Evolutionary conservation across 2,888 invertebrate genomes (phyloP).

Genomic region (Mythimna impura): DNA sequence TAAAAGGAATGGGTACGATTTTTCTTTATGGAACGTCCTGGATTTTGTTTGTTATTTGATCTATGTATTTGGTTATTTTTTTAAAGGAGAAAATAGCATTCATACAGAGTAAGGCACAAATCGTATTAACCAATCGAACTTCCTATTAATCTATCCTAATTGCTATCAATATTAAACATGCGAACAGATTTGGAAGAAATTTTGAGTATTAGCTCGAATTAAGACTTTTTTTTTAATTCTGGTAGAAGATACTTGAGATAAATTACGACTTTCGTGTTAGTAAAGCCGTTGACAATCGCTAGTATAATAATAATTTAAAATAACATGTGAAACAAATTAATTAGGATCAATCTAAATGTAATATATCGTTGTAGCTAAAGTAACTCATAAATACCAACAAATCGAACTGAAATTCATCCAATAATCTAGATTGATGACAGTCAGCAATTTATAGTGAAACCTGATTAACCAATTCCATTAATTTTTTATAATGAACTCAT

Average conservation of each 20-base stretch:
- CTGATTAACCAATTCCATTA: conserved; percentile 13
- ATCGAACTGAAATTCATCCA: conserved; percentile 30
- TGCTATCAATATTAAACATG: too few relatives aligned
- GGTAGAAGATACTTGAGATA: too few relatives aligned
- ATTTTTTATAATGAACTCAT: conserved; percentile 25
- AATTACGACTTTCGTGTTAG: too few relatives aligned
- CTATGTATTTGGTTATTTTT: neutral
- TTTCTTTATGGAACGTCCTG: neutral
- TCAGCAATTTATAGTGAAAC: conserved; percentile 16
- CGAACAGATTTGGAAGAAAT: too few relatives aligned
- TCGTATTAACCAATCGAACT: too few relatives aligned
- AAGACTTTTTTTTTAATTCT: too few relatives aligned
- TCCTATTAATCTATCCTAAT: too few relatives aligned
- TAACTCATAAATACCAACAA: conserved; percentile 2
- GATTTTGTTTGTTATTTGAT: neutral
- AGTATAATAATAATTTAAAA: neutral
- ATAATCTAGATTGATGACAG: conserved; percentile 28
- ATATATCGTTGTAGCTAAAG: conserved; percentile 1
- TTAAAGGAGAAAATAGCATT: too few relatives aligned
- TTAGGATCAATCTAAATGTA: neutral
- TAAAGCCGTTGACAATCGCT: too few relatives aligned
- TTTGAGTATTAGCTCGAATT: too few relatives aligned
- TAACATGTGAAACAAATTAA: neutral
- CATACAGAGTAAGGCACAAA: too few relatives aligned
- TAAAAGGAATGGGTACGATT: neutral